Evolutionary conservation across 2,888 invertebrate species (phyloP).

Genomic region (Drosophila niveifrons): DNA sequence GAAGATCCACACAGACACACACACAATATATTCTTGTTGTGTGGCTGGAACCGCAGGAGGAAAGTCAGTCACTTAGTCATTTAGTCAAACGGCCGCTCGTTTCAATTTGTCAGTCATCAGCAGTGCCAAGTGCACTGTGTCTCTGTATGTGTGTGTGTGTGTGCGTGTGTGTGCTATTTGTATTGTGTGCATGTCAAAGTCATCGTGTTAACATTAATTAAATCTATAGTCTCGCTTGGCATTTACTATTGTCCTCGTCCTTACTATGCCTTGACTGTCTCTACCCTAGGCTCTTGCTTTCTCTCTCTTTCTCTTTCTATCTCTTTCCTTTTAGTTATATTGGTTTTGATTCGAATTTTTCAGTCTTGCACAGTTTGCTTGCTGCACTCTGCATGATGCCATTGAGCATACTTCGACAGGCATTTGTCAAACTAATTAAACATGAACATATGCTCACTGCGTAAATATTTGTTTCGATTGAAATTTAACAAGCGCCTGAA

Average conservation of each 20-base stretch:
- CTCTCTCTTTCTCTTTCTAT: neutral
- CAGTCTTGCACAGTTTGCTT: neutral
- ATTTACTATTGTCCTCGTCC: conserved; percentile 45
- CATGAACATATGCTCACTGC: conserved; percentile 24
- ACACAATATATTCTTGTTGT: neutral
- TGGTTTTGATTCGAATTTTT: conserved; percentile 57
- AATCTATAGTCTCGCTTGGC: conserved; percentile 66
- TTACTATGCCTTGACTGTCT: neutral
- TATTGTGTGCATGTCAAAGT: conserved; percentile 77
- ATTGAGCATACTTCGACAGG: conserved; percentile 5
- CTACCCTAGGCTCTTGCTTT: neutral
- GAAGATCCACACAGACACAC: conserved; percentile 4
- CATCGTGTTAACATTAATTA: conserved; percentile 81
- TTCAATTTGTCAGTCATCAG: conserved; percentile 77
- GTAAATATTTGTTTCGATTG: conserved; percentile 20
- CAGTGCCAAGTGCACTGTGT: conserved; percentile 57
- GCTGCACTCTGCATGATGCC: neutral
- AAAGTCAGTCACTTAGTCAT: conserved; percentile 67
- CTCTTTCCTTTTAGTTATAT: conserved; percentile 31
- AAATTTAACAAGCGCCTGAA: neutral
- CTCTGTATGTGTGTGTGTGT: conserved; percentile 15
- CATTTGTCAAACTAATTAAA: conserved; percentile 40
- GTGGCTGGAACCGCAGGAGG: conserved; percentile 23
- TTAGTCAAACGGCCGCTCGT: conserved; percentile 66
- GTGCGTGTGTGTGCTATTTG: conserved; percentile 51